phyloP scores from a whole-genome alignment of 2,113 vertebrate species.

The Tringa solitaria region DNA sequence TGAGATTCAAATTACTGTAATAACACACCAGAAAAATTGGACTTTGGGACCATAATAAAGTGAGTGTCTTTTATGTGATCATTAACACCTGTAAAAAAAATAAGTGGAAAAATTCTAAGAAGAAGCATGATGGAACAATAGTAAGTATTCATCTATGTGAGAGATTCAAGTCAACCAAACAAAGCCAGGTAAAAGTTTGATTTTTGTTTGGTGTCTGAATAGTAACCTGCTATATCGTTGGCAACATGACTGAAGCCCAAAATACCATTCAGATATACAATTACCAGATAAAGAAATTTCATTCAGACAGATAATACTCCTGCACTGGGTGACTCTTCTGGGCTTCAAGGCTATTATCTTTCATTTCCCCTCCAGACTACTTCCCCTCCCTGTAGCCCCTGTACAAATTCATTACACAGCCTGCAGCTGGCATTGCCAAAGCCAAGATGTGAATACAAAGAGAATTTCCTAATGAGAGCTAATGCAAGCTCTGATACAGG shows the following conservation, averaged over 20 bases:
- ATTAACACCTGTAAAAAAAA: not conserved
- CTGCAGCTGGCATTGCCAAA: not conserved
- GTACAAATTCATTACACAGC: not conserved
- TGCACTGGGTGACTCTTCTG: not conserved
- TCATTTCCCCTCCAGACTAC: not conserved
- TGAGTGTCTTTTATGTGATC: not conserved
- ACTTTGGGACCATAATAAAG: not conserved
- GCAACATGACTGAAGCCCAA: not conserved
- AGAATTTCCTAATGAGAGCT: not conserved
- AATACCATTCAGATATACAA: not conserved
- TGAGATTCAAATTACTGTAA: not conserved
- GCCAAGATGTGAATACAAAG: not conserved
- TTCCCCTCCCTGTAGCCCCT: not conserved
- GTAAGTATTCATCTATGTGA: not conserved
- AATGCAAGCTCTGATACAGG: not conserved
- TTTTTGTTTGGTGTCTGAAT: not conserved
- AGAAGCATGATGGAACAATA: accelerated
- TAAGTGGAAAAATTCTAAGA: not conserved
- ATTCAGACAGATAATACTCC: not conserved
- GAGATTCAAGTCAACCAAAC: not conserved
- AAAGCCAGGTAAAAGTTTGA: not conserved
- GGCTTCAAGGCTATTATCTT: not conserved
- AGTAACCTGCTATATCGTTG: not conserved
- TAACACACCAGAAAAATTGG: not conserved
- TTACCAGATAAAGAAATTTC: not conserved